Evolutionary conservation across 1,140 invertebrate species (phyloP).

Genomic region (Drosophila truncata): DNA sequence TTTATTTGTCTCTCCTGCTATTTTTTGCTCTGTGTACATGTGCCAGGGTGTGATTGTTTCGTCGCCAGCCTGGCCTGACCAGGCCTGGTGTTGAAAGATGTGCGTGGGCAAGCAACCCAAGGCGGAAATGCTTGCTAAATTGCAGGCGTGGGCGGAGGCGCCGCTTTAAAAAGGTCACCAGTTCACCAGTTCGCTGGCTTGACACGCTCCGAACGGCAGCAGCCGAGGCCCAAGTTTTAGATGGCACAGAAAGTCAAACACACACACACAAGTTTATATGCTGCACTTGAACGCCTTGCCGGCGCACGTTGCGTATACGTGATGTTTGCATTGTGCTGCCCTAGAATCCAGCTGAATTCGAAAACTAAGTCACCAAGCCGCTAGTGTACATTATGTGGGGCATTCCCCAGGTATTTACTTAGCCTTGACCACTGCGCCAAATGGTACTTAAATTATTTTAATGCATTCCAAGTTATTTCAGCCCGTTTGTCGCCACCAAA

Average conservation of each 20-base stretch:
- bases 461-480: conserved; percentile 56
- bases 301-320: conserved; percentile 68
- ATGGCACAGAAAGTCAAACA: conserved; percentile 17
- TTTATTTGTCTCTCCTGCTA: too few relatives aligned
- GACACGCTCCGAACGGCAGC: conserved; percentile 14
- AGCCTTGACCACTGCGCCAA: conserved; percentile 43
- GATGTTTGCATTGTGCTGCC: conserved; percentile 45
- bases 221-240: conserved; percentile 34
- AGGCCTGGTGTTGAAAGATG: not conserved
- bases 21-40: conserved; percentile 3
- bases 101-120: conserved; percentile 16
- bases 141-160: conserved; percentile 30
- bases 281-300: conserved; percentile 45
- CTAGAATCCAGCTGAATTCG: conserved; percentile 9
- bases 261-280: conserved; percentile 11
- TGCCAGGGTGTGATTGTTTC: conserved; percentile 3
- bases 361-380: conserved; percentile 10
- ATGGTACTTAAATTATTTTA: conserved; percentile 68
- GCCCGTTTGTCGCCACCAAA: conserved; percentile 31
- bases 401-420: conserved; percentile 31
- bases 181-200: conserved; percentile 60
- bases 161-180: conserved; percentile 59
- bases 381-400: not conserved
- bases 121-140: conserved; percentile 56
- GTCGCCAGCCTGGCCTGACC: not conserved